Percentiles rank a stretch among this genome's conserved stretches.
Evolutionary conservation across 2,113 vertebrate genomes (phyloP).

Genomic region (Ciconia boyciana): DNA sequence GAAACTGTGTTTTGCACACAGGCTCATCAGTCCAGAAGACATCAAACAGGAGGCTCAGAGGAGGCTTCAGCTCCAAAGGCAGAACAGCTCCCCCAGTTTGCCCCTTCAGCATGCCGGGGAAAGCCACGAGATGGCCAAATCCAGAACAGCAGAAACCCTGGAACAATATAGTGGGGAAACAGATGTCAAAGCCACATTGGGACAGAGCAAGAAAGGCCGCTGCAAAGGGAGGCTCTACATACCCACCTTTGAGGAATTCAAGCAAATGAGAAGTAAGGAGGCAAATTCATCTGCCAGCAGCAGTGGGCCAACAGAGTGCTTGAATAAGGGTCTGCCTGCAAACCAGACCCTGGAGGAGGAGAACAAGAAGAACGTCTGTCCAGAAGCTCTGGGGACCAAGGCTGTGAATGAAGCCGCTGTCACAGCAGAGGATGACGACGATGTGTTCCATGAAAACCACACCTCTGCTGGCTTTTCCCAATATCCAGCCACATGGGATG

Average conservation of each 20-base stretch:
- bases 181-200: background rate
- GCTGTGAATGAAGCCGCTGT: background rate
- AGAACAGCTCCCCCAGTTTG: conserved; percentile 84
- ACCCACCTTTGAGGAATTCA: conserved; percentile 89
- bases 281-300: background rate
- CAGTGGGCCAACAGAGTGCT: background rate
- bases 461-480: background rate
- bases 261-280: conserved; percentile 82
- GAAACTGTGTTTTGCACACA: conserved; percentile 46
- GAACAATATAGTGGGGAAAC: background rate
- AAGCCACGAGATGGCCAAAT: conserved; percentile 61
- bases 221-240: conserved; percentile 77
- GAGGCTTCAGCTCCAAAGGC: conserved; percentile 79
- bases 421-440: background rate
- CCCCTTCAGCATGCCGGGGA: conserved; percentile 55
- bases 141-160: conserved; percentile 73
- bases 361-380: background rate
- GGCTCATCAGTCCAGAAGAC: conserved; percentile 77
- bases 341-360: background rate
- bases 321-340: background rate
- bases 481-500: background rate
- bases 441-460: conserved; percentile 58
- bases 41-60: conserved; percentile 84
- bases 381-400: background rate
- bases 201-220: conserved; percentile 50